A percentile compares a stretch with the other conserved stretches of the same genome.
These are phyloP conservation scores for Oscheius onirici DNA, from an alignment of 2,888 invertebrate genomes.

Conservation along the genomic window DNA sequence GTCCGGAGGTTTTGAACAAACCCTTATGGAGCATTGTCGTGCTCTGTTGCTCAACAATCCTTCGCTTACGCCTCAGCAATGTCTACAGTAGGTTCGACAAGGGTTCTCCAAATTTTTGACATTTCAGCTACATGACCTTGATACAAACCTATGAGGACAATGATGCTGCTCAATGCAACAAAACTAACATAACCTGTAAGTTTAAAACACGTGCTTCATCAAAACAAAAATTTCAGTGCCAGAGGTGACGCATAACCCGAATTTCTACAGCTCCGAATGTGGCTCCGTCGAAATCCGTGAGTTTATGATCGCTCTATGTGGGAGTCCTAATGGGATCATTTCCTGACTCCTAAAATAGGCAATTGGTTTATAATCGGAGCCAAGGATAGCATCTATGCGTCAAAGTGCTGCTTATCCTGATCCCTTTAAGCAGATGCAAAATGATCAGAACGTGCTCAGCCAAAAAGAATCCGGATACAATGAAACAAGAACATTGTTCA, in stretches of 20 bases:
- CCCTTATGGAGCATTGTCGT: not conserved
- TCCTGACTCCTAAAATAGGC: constrained; percentile 13
- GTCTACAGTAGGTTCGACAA: constrained; percentile 17
- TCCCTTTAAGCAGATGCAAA: not conserved
- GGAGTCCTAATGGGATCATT: not conserved
- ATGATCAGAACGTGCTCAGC: not conserved
- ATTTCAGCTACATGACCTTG: constrained; percentile 14
- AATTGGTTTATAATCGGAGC: constrained; percentile 14
- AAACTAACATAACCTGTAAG: constrained; percentile 16
- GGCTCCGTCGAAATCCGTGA: constrained; percentile 42
- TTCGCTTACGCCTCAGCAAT: not conserved
- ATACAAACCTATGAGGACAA: constrained; percentile 10
- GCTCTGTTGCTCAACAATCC: constrained; percentile 3
- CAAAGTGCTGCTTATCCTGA: constrained; percentile 1
- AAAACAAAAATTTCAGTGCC: constrained; percentile 16
- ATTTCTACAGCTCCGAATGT: constrained; percentile 41
- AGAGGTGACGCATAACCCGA: constrained; percentile 21
- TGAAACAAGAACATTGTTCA: constrained; percentile 28
- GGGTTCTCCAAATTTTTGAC: too few relatives aligned
- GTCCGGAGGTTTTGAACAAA: constrained; percentile 1
- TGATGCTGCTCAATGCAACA: constrained; percentile 13
- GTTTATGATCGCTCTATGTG: constrained; percentile 16
- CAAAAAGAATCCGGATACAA: not conserved
- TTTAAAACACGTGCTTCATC: not conserved
- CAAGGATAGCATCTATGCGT: constrained; percentile 17